Percentiles rank a stretch among this genome's conserved stretches.
These are phyloP conservation scores for Leguminivora glycinivorella DNA, from an alignment of 1,140 invertebrate genomes.

Conservation along the genomic window DNA sequence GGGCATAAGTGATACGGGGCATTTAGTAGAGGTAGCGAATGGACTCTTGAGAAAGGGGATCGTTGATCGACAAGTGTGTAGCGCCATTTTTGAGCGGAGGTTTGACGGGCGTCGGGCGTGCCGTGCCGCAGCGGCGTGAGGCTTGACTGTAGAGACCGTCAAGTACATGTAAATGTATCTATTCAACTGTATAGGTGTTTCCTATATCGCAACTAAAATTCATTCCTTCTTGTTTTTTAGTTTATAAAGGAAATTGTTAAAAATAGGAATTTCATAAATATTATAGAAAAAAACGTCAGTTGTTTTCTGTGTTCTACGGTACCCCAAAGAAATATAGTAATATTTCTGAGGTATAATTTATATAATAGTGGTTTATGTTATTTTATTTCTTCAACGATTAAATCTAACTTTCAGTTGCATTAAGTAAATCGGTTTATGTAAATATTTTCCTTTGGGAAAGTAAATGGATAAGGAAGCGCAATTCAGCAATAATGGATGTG, in stretches of 20 bases:
- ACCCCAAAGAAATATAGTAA: slow-evolving; percentile 7
- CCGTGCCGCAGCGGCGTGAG: not conserved
- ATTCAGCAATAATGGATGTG: slow-evolving; percentile 36
- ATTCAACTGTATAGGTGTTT: slow-evolving; percentile 39
- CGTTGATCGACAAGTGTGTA: not conserved
- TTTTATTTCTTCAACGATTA: slow-evolving; percentile 38
- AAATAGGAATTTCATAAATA: slow-evolving; percentile 31
- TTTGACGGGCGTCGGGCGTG: not conserved
- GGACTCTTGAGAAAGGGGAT: not conserved
- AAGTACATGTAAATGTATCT: slow-evolving; percentile 21
- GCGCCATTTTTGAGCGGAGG: slow-evolving; percentile 5
- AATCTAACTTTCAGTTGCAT: slow-evolving; percentile 50
- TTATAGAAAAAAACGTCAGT: slow-evolving; percentile 14
- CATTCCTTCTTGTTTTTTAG: slow-evolving; percentile 73
- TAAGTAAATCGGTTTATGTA: slow-evolving; percentile 68
- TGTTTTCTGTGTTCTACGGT: slow-evolving; percentile 15
- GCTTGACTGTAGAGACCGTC: slow-evolving; percentile 13
- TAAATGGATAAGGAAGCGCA: slow-evolving; percentile 40
- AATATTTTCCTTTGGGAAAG: slow-evolving; percentile 66
- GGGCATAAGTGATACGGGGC: slow-evolving; percentile 25
- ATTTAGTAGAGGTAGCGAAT: slow-evolving; percentile 27
- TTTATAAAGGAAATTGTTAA: slow-evolving; percentile 45
- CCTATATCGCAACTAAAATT: slow-evolving; percentile 59
- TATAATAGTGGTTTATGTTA: slow-evolving; percentile 43
- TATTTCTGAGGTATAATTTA: slow-evolving; percentile 41